Conservation (phyloP, 2,888 invertebrate species). For the Melanophora roralis region DNA sequence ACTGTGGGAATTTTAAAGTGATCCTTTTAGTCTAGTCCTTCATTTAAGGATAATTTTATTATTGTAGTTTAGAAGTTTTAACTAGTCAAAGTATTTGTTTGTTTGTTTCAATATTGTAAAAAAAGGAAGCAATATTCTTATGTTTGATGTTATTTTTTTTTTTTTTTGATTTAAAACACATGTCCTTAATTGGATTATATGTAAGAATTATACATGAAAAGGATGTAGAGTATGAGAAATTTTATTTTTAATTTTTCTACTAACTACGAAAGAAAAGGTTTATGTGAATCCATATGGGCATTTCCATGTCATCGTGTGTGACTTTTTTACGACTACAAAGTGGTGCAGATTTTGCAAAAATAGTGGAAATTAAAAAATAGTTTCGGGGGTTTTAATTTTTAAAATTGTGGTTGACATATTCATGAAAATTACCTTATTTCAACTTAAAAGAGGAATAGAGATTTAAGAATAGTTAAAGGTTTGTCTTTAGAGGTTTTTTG, state of each 20-base stretch:
- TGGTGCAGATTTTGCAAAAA: too few species aligned
- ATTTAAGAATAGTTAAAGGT: too few species aligned
- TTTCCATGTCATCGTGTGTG: too few species aligned
- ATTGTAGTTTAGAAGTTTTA: neutral
- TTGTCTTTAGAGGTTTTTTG: too few species aligned
- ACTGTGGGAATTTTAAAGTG: conserved; percentile 60
- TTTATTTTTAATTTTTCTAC: neutral
- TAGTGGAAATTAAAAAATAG: too few species aligned
- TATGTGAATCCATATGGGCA: too few species aligned
- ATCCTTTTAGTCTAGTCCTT: conserved; percentile 26
- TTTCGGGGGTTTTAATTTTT: too few species aligned
- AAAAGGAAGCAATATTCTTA: neutral
- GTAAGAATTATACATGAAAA: neutral
- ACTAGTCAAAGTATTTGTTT: conserved; percentile 45
- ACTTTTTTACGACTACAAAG: too few species aligned
- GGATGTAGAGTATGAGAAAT: conserved; percentile 15
- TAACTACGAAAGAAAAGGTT: neutral
- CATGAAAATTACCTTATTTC: too few species aligned
- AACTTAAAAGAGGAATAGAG: too few species aligned
- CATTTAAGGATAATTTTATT: conserved; percentile 8
- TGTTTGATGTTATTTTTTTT: too few species aligned
- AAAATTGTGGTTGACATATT: too few species aligned
- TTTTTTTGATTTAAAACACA: conserved; percentile 51
- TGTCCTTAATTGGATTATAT: conserved; percentile 48
- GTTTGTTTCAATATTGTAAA: conserved; percentile 12